Base-by-base conservation (phyloP, 1,140 invertebrate genomes). In the Agraylea sexmaculata region DNA sequence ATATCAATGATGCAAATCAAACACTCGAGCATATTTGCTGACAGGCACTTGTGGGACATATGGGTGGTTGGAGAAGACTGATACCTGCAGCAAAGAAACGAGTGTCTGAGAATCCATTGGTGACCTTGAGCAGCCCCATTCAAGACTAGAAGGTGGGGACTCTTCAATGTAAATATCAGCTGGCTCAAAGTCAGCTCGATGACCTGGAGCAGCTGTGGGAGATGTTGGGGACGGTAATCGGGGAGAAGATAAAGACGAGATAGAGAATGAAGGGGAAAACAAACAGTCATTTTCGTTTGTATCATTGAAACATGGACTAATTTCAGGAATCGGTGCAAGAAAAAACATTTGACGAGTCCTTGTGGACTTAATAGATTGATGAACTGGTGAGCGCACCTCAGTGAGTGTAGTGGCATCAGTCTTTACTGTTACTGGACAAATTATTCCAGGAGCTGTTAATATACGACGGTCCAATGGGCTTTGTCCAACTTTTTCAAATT, bases 131-230 rank as follows among this genome's bases (percentile, higher is more conserved):
- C 53, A 71, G 68, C 69, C 69, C 61, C 75, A 75, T 56, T 67
- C 73, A 58, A 78, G 66, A 57, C 77, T 80, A 53, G 75, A 77
- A 28, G 77, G 77, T 59, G 80, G 62, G 39, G 83, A 87, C 58
- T 87, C 85, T 55, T 87, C 83, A 64, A 87, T 83, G 69, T 86
- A 88, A 74, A 80, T 86, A 52, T 87, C 82, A 37, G 82, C 78
- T 51, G 74, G 77, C 52, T 78, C 68, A 62, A 85, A 86, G 60
- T 85, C 83, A 21, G 60, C 55, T 31, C 54, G 23, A 44, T 55
- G 44, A 58, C 51, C 38, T 54, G 41, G 51, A 57, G 54, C 38
- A 54, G 52, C 48, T 53, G 48, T 47, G 10, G 48, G 48, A 12
- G 48, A 44, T 13, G 48, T 42, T 10, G 60, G 37, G 39, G 54